Base-by-base conservation (phyloP, 2,797 vertebrate species). In the Pelochelys cantorii region DNA sequence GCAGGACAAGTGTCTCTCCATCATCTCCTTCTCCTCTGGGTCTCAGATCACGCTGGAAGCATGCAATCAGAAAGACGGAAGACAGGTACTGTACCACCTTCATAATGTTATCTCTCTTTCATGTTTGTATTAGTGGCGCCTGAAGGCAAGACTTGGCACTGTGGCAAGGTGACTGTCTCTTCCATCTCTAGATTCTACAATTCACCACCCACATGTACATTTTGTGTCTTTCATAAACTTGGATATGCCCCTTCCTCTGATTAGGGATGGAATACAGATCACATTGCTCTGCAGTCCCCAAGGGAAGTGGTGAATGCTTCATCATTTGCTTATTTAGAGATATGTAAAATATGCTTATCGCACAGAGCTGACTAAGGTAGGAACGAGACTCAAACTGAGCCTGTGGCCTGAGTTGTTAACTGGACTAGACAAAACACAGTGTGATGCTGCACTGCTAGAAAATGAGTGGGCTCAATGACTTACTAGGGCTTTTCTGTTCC, bases 1-100 rank as follows among this genome's bases (percentile, higher is more conserved):
- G 97, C 99, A 99, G 93, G 99, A 99, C 96, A 98, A 98, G 96
- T 99, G 99, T 94, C 97, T 99, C 95, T 98, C 99, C 77, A 98
- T 99, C 94, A 98, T 98, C 48, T 98, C 99, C 88, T 99, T 99
- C 96, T 98, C 99, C 2, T 88, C 98, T 0, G 99, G 99, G 86
- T 99, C 99, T 93, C 99, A 98, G 53, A 98, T 99, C 95, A 98
- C 97, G 81, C 98, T 99, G 97, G 99, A 99, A 96, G 95, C 97
- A 48, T 99, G 99, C 98, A 99, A 98, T 91, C 95, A 97, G 11
- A 99, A 99, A 98, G 99, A 99, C n/a, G 97, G 99, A 96, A 98
- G 98, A 98, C 99, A 99, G 99, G 99, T 99, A 90, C 87, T 81
- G 75, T 65, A 11, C 8, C 3, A 29, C 78, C 17, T 22, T 62